A percentile compares a stretch with the other conserved stretches of the same genome.
These are phyloP conservation scores for Rhynchonycteris naso DNA, from an alignment of 2,797 vertebrate species.

Conservation along the genomic window DNA sequence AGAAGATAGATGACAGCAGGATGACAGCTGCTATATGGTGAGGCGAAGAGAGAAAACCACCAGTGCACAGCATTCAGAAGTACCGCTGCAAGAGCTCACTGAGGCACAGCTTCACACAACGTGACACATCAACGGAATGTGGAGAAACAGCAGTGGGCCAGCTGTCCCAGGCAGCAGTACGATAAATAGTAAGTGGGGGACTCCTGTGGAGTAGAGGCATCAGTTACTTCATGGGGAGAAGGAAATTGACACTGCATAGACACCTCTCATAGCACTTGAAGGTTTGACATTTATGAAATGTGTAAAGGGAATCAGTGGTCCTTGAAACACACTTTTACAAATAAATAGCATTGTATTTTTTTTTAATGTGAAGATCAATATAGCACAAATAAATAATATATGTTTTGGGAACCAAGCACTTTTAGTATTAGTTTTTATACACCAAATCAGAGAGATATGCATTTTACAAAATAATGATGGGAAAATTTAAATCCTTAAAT, in stretches of 20 bases:
- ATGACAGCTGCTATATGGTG: slow-evolving; percentile 4
- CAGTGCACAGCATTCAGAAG: background rate
- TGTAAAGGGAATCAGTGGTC: background rate
- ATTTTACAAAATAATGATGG: background rate
- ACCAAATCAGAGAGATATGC: background rate
- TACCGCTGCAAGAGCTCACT: rapidly evolving
- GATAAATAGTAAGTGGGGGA: background rate
- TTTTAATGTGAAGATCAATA: background rate
- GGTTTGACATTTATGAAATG: background rate
- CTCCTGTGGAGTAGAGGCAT: background rate
- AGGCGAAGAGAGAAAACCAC: background rate
- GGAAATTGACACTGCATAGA: background rate
- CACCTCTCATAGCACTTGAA: background rate
- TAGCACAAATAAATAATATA: background rate
- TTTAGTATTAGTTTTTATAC: background rate
- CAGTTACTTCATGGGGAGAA: background rate
- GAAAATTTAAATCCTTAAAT: background rate
- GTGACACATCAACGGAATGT: background rate
- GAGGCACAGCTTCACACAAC: background rate
- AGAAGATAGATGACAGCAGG: slow-evolving; percentile 59
- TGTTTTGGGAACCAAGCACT: background rate
- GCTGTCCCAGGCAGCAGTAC: background rate
- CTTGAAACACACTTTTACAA: slow-evolving; percentile 25
- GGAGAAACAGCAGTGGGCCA: background rate
- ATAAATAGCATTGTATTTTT: background rate